Evolutionary conservation across 2,797 vertebrate genomes (phyloP).

Genomic region (Uromys caudimaculatus): DNA sequence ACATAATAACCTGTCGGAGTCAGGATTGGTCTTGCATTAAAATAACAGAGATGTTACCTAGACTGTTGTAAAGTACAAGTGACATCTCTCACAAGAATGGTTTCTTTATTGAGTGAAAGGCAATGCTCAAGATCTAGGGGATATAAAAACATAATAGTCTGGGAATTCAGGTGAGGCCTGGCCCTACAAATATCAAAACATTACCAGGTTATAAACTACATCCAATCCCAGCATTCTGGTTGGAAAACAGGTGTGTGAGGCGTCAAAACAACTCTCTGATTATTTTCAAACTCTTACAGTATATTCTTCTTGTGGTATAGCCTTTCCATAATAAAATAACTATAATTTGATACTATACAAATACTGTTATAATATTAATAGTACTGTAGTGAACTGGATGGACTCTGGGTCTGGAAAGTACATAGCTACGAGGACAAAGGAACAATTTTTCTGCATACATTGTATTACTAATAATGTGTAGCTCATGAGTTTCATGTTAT

Average conservation of each 20-base stretch:
- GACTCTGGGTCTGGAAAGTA: not conserved
- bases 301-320: not conserved
- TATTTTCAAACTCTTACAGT: conserved; percentile 26
- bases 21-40: not conserved
- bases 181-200: not conserved
- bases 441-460: not conserved
- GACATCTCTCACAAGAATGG: not conserved
- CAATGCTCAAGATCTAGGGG: not conserved
- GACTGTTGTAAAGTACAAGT: not conserved
- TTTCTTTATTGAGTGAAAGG: not conserved
- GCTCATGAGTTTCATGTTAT: not conserved
- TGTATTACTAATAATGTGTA: not conserved
- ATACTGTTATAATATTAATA: not conserved
- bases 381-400: not conserved
- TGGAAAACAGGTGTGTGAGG: not conserved
- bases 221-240: not conserved
- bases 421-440: not conserved
- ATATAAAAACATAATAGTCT: not conserved
- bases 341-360: conserved; percentile 16
- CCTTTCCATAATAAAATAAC: conserved; percentile 17
- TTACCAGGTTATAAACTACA: not conserved
- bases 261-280: not conserved
- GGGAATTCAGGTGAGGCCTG: not conserved
- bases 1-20: not conserved
- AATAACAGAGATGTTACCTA: not conserved